Conservation (phyloP, 2,113 vertebrate genomes). For the Cavia porcellus region DNA sequence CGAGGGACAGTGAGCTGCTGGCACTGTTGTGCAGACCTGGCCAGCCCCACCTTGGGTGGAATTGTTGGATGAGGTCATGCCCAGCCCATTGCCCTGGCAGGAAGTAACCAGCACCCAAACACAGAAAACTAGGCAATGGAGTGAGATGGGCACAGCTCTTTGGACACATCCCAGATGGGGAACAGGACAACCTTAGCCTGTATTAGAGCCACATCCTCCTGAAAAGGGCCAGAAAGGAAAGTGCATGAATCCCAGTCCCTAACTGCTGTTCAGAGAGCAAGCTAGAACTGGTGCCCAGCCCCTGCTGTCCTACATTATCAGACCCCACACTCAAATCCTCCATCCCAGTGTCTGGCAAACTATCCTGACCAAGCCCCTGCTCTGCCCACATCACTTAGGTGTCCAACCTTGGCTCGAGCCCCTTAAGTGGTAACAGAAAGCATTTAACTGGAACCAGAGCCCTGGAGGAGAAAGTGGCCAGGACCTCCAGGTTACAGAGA, state of each 20-base stretch:
- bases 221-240: neutral
- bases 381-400: neutral
- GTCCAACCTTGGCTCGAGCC: neutral
- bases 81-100: neutral
- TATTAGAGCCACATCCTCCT: neutral
- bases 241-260: neutral
- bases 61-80: constrained; percentile 37
- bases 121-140: neutral
- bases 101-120: neutral
- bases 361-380: neutral
- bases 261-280: neutral
- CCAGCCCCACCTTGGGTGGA: neutral
- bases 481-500: neutral
- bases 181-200: neutral
- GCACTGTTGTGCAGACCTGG: neutral
- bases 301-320: neutral
- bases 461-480: neutral
- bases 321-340: neutral
- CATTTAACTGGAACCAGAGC: neutral
- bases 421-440: neutral
- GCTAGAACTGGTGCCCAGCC: neutral
- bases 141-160: neutral
- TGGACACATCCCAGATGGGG: neutral
- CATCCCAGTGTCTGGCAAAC: neutral
- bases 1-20: neutral